These are phyloP conservation scores for Acomys russatus DNA, from an alignment of 2,797 vertebrate genomes.

Conservation along the genomic window DNA sequence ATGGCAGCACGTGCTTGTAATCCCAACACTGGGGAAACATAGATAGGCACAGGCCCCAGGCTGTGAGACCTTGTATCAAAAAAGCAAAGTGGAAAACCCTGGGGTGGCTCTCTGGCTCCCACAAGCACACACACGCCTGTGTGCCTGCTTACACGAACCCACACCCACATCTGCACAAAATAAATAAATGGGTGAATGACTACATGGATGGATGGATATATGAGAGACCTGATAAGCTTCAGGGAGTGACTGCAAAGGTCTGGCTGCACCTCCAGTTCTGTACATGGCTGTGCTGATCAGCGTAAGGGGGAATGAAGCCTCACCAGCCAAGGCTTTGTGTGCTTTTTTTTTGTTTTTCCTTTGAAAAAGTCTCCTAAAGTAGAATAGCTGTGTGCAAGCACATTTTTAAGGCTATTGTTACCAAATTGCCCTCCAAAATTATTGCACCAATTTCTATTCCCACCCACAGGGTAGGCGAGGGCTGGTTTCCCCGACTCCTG, in stretches of 20 bases:
- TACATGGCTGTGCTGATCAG: neutral
- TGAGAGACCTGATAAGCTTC: neutral
- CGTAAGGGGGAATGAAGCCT: neutral
- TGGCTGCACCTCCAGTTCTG: neutral
- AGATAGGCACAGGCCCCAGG: neutral
- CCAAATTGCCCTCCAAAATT: slow-evolving; percentile 55
- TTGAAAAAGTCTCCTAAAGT: neutral
- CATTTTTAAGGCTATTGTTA: slow-evolving; percentile 58
- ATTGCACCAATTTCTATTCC: slow-evolving; percentile 8
- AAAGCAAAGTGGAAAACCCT: too few species aligned
- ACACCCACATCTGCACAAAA: neutral
- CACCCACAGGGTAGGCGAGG: neutral
- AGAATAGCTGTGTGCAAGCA: slow-evolving; percentile 42
- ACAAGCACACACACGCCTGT: neutral
- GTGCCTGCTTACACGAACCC: neutral
- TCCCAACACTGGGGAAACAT: neutral
- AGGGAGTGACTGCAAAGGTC: neutral
- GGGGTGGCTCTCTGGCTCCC: neutral
- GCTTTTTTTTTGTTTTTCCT: neutral
- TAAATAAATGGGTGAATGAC: neutral
- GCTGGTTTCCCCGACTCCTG: slow-evolving; percentile 24
- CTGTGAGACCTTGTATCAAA: neutral
- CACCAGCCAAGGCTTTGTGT: neutral
- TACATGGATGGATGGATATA: neutral
- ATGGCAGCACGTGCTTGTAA: neutral